Evolutionary conservation across 2,113 vertebrate species (phyloP).

Genomic region (Urocitellus parryii): DNA sequence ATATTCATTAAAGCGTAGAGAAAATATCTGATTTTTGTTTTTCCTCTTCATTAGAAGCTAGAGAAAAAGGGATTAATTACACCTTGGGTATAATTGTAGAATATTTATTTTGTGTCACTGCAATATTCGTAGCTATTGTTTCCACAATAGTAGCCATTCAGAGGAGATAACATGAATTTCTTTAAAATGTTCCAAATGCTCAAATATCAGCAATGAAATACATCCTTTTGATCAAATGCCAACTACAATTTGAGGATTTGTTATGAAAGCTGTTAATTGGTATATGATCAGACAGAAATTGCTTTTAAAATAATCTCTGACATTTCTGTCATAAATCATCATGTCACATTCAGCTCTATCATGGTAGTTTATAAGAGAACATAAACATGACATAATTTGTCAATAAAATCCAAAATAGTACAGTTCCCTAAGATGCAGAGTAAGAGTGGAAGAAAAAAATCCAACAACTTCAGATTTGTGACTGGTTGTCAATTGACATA

Average conservation of each 20-base stretch:
- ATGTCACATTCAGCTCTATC: constrained; percentile 78
- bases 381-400: constrained; percentile 80
- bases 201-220: constrained; percentile 49
- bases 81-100: background rate
- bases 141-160: background rate
- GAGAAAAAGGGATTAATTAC: accelerated
- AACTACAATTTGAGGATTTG: constrained; percentile 65
- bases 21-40: background rate
- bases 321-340: constrained; percentile 84
- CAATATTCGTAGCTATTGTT: background rate
- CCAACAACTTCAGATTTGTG: background rate
- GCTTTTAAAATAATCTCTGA: constrained; percentile 83
- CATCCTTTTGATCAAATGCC: constrained; percentile 74
- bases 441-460: background rate
- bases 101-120: background rate
- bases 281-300: constrained; percentile 82
- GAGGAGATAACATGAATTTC: background rate
- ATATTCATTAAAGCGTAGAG: background rate
- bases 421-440: constrained; percentile 34
- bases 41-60: background rate
- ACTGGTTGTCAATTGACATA: background rate
- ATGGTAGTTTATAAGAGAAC: constrained; percentile 77
- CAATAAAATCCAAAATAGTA: constrained; percentile 71
- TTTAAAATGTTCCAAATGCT: constrained; percentile 42
- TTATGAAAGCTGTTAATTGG: constrained; percentile 83